Evolutionary conservation across 2,797 vertebrate species (phyloP).

Genomic region (Paratrypauchen microcephalus): DNA sequence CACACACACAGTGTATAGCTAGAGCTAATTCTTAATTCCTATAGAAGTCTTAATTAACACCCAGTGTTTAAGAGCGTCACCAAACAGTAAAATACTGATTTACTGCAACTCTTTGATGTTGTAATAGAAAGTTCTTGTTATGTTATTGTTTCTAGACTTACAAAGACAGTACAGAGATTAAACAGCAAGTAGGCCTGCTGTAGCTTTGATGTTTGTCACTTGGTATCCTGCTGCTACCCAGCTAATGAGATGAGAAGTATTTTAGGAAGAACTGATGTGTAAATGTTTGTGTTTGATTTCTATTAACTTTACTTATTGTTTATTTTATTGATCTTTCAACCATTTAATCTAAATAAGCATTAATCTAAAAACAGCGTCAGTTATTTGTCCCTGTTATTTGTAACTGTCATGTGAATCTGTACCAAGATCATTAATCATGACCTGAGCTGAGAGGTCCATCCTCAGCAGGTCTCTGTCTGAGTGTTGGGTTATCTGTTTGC

Average conservation of each 20-base stretch:
- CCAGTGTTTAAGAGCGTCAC: constrained; percentile 18
- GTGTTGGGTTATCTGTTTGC: constrained; percentile 60
- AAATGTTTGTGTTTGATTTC: not conserved
- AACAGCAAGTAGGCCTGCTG: not conserved
- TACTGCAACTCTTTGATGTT: constrained; percentile 32
- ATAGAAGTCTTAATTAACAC: constrained; percentile 45
- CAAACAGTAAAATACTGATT: constrained; percentile 33
- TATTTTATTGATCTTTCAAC: not conserved
- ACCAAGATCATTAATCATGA: constrained; percentile 55
- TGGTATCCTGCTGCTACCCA: not conserved
- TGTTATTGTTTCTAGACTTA: not conserved
- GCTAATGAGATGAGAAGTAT: not conserved
- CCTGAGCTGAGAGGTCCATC: constrained; percentile 52
- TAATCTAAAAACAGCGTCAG: not conserved
- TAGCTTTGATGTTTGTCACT: not conserved
- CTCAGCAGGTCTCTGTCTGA: constrained; percentile 43
- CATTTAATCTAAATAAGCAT: not conserved
- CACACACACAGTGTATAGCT: too few relatives aligned
- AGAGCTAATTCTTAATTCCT: too few relatives aligned
- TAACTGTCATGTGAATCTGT: constrained; percentile 26
- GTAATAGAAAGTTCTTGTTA: not conserved
- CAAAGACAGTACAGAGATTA: too few relatives aligned
- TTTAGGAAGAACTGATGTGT: not conserved
- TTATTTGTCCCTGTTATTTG: constrained; percentile 18
- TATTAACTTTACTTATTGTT: constrained; percentile 1